A percentile compares a stretch with the other conserved stretches of the same genome.
Conservation (phyloP, 2,113 vertebrate genomes). For the Planiliza haematocheilus region DNA sequence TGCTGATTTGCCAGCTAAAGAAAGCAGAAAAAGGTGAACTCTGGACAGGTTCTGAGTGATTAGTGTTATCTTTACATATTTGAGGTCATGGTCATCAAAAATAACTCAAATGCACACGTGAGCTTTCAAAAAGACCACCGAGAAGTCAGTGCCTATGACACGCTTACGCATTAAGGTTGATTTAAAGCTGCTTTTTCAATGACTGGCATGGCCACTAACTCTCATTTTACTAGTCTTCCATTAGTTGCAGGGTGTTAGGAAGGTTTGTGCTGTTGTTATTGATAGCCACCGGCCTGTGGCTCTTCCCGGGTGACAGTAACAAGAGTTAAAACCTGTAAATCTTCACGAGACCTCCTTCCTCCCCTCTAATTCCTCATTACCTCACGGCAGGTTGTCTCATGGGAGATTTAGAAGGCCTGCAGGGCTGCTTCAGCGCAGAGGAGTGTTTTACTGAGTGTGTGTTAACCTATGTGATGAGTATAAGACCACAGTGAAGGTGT, state of each 20-base stretch:
- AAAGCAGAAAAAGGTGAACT: no score
- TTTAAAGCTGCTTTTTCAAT: constrained; percentile 28
- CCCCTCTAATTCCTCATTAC: constrained; percentile 82
- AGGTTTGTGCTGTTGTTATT: constrained; percentile 61
- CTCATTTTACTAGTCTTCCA: constrained; percentile 27
- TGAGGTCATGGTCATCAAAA: not conserved
- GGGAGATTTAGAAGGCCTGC: constrained; percentile 74
- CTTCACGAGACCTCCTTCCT: constrained; percentile 76
- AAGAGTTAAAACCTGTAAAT: constrained; percentile 78
- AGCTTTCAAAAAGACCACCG: constrained; percentile 41
- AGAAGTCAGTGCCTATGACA: constrained; percentile 23
- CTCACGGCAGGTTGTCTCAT: constrained; percentile 78
- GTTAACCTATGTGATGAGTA: constrained; percentile 70
- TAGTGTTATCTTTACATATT: not conserved
- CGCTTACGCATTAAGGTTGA: constrained; percentile 31
- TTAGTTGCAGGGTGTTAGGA: constrained; percentile 29
- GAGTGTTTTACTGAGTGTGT: constrained; percentile 56
- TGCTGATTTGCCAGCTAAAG: no score
- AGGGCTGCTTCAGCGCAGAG: constrained; percentile 54
- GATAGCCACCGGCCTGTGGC: constrained; percentile 68
- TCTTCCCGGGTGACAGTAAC: constrained; percentile 78
- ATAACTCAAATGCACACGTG: not conserved
- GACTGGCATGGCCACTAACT: constrained; percentile 13
- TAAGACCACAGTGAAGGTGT: constrained; percentile 63
- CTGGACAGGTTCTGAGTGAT: not conserved